phyloP scores from a whole-genome alignment of 2,113 vertebrate species.

The Salvelinus alpinus region DNA sequence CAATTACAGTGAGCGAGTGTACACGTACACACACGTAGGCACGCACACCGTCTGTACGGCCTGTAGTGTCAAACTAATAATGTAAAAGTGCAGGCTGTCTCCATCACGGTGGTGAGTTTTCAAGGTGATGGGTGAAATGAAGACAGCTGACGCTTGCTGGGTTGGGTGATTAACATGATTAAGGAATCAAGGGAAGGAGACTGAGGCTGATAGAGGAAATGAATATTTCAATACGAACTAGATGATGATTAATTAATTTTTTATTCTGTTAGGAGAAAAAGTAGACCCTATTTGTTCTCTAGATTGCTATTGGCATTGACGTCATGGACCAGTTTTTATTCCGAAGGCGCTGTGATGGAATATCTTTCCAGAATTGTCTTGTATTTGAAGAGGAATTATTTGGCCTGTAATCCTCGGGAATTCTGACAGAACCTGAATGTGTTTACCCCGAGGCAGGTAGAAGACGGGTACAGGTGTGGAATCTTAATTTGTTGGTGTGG shows the following conservation, averaged over 20 bases:
- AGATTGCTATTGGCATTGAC: neutral
- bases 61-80: constrained; percentile 59
- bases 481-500: no score
- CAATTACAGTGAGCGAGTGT: no score
- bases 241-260: constrained; percentile 7
- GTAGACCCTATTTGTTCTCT: neutral
- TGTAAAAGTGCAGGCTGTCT: constrained; percentile 50
- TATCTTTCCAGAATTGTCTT: no score
- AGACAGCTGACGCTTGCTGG: constrained; percentile 24
- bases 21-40: no score
- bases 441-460: neutral
- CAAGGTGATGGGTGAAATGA: constrained; percentile 48
- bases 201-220: constrained; percentile 1
- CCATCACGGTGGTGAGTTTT: constrained; percentile 40
- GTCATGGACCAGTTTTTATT: no score
- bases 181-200: constrained; percentile 19
- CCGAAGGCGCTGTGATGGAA: no score
- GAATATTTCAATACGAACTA: constrained; percentile 11
- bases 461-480: neutral
- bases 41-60: neutral
- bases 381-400: constrained; percentile 36
- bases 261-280: neutral
- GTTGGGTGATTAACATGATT: constrained; percentile 53
- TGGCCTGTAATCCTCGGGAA: constrained; percentile 6
- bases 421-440: neutral